Conservation (phyloP, 2,113 vertebrate species). For the Stictonetta naevosa region DNA sequence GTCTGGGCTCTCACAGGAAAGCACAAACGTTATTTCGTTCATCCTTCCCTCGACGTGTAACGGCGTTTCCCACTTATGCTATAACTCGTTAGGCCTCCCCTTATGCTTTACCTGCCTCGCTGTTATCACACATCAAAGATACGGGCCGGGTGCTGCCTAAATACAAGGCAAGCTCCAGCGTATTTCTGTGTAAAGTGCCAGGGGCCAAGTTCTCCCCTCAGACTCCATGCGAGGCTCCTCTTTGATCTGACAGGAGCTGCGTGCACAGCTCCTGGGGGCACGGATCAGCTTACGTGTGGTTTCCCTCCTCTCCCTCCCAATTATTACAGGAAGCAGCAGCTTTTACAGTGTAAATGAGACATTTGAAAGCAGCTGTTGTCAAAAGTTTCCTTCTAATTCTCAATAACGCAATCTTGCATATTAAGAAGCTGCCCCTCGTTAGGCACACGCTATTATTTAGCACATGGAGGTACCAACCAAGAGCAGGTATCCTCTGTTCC, state of each 20-base stretch:
- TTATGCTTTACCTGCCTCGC: background rate
- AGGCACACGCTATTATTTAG: fast-evolving
- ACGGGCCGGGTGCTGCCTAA: background rate
- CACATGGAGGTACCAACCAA: background rate
- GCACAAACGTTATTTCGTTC: background rate
- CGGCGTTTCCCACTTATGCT: background rate
- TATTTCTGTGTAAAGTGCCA: background rate
- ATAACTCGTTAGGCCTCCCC: background rate
- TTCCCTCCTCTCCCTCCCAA: background rate
- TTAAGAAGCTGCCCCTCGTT: background rate
- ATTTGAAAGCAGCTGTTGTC: background rate
- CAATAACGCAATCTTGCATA: fast-evolving
- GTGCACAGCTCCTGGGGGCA: background rate
- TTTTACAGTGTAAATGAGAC: background rate
- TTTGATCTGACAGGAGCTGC: conserved; percentile 6
- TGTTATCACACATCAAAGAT: background rate
- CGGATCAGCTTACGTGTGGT: background rate
- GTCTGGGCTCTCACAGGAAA: background rate
- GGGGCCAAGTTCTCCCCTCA: background rate
- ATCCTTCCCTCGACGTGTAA: background rate
- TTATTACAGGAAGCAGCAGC: background rate
- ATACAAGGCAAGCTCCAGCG: background rate
- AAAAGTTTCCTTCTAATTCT: background rate
- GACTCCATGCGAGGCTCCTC: fast-evolving
- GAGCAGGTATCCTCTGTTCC: background rate